Base-by-base conservation (phyloP, 2,113 vertebrate genomes). In the Aphyosemion australe region DNA sequence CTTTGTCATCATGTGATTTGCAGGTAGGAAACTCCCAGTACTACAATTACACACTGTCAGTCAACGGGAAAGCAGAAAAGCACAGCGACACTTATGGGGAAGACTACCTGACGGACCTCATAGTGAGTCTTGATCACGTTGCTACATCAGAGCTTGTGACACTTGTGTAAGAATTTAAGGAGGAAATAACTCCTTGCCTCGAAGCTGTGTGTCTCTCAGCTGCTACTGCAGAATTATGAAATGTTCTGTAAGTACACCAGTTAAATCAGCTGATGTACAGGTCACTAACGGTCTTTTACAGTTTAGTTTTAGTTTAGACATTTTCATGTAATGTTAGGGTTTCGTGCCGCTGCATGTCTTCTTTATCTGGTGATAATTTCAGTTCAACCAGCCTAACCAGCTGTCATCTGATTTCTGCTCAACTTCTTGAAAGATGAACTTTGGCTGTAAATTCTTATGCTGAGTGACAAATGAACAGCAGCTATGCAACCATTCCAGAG, bases 1-100 rank as follows among this genome's bases (percentile, higher is more conserved):
- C 41, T n/a, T 3, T 53, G 10, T 4, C 13, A 3, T 6, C 9
- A 2, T 52, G 1, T 63, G 9, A 37, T 15, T 8, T 61, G 1
- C 84, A 94, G 93, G 89, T 94, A 62, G 92, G 92, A 19, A 94
- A 94, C 85, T 93, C 93, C 0, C 66, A 87, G 59, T 94, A 94
- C 81, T 94, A 94, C 81, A 94, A 94, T 87, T 94, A 94, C 84
- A 91, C 89, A 0, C 89, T 94, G 3, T 94, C 93, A 0, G 89
- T 88, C 39, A 92, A 94, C 53, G 93, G 93, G 11, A 87, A 85
- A 47, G 87, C 85, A 21, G 92, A 94, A 21, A 80, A 79, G 31
- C 93, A 94, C 14, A 79, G 82, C 0, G 90, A 92, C 72, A 65
- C 14, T 31, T 94, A 93, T 46, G 76, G 87, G 4, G 77, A 85